Evolutionary conservation across 2,113 vertebrate species (phyloP).

Genomic region (Mesitornis unicolor): DNA sequence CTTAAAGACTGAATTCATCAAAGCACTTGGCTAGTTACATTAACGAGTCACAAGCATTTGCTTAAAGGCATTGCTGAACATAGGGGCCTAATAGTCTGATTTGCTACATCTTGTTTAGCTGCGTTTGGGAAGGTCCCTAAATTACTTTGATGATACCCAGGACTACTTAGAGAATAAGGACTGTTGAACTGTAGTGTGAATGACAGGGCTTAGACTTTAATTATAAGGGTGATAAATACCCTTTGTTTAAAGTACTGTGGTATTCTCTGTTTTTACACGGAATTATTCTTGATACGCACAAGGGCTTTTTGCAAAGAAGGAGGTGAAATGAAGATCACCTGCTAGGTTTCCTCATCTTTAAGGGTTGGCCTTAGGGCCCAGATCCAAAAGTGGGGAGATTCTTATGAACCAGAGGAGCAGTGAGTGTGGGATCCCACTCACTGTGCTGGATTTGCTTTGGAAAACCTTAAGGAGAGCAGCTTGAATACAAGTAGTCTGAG

Average conservation of each 20-base stretch:
- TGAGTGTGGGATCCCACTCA: background rate
- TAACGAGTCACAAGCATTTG: background rate
- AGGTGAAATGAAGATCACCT: background rate
- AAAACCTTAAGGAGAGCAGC: background rate
- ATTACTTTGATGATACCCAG: background rate
- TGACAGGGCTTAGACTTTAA: background rate
- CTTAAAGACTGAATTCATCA: background rate
- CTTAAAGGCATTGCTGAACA: background rate
- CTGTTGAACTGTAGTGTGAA: background rate
- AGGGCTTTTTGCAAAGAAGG: background rate
- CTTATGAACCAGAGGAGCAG: background rate
- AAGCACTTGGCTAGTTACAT: background rate
- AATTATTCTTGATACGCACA: background rate
- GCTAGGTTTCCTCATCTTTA: background rate
- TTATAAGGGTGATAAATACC: background rate
- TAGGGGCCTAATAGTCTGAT: background rate
- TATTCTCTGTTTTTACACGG: background rate
- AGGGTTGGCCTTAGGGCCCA: background rate
- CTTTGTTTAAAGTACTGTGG: background rate
- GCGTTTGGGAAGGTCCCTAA: background rate
- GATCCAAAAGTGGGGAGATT: background rate
- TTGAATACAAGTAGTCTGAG: background rate
- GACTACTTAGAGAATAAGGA: background rate
- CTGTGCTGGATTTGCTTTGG: background rate
- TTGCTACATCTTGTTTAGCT: background rate